Evolutionary conservation across 2,888 invertebrate species (phyloP), one percentile per base, ranked within the genome.

Genomic region (Plebejus argus): DNA sequence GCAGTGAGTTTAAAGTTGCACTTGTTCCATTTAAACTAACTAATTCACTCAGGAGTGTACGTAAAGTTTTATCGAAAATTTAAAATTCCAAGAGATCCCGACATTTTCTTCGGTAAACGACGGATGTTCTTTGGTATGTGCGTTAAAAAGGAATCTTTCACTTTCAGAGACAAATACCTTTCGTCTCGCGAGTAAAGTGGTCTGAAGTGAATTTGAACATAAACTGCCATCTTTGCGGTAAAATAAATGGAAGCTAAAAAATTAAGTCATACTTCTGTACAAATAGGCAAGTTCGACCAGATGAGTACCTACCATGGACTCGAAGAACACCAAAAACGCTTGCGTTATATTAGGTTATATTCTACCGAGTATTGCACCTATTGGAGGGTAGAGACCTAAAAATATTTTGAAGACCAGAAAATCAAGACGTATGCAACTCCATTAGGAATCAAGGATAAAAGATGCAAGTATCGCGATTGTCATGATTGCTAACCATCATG

Each of bases 51-150:
- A 80, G 78, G 66, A 82, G 80, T 81, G 79, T 74, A 70, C 78
- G 81, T 78, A 79, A 82, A 82, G 82, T 82, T 82, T 82, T 82
- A 82, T 82, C 82, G 82, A 82, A 82, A 82, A 82, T 82, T 82
- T 82, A 82, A 82, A 82, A 82, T 82, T 82, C 82, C 81, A 79
- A 81, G 76, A 77, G 77, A 76, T 79, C 79, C 79, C 79, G 81
- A 77, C 79, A 72, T 79, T 79, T 78, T 49, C 74, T 74, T 74
- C 28, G 74, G 49, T 74, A 74, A 74, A 74, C 74, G 74, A 74
- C 53, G 74, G 28, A 33, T 66, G 61, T 66, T 66, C 66, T 66
- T 61, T 18, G 66, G 28, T 28, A 18, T 66, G 28, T 28, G 28
- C 66, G 66, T 66, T 66, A 66, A 66, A 66, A 66, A 61, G 61